Percentiles rank a stretch among this genome's conserved stretches.
Evolutionary conservation across 1,140 invertebrate genomes (phyloP).

Genomic region (Sminthurinus signatus): DNA sequence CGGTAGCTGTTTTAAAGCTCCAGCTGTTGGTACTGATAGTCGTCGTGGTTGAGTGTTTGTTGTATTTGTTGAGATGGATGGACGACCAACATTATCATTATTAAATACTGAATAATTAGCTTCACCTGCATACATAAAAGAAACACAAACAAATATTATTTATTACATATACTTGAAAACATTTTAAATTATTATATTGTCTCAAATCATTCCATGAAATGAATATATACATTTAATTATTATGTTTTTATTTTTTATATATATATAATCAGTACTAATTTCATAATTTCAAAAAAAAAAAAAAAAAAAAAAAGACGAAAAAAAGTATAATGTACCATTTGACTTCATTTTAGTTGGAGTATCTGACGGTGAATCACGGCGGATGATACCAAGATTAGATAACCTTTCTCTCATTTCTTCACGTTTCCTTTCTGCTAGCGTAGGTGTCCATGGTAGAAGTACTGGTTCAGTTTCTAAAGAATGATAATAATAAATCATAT

Average conservation of each 20-base stretch:
- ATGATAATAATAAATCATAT: neutral
- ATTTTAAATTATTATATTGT: neutral
- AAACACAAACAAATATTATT: neutral
- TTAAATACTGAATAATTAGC: neutral
- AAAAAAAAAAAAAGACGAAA: no score
- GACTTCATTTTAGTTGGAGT: neutral
- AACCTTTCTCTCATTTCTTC: slow-evolving; percentile 68
- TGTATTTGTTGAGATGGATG: neutral
- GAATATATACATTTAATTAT: neutral
- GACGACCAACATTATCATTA: neutral
- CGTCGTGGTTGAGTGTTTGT: neutral
- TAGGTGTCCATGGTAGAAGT: slow-evolving; percentile 55
- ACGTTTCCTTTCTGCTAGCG: slow-evolving; percentile 62
- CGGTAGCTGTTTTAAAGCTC: slow-evolving; percentile 35
- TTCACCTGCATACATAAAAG: neutral
- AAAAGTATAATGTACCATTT: neutral
- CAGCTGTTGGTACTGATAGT: slow-evolving; percentile 34
- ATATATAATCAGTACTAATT: no score
- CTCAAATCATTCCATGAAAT: neutral
- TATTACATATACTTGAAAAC: neutral
- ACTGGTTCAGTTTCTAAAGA: neutral
- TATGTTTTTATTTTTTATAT: no score
- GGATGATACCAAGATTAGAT: slow-evolving; percentile 35
- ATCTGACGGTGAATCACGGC: neutral
- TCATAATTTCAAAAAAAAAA: no score